These are phyloP conservation scores for Spheniscus mendiculus DNA, from an alignment of 2,113 vertebrate species.

Conservation along the genomic window DNA sequence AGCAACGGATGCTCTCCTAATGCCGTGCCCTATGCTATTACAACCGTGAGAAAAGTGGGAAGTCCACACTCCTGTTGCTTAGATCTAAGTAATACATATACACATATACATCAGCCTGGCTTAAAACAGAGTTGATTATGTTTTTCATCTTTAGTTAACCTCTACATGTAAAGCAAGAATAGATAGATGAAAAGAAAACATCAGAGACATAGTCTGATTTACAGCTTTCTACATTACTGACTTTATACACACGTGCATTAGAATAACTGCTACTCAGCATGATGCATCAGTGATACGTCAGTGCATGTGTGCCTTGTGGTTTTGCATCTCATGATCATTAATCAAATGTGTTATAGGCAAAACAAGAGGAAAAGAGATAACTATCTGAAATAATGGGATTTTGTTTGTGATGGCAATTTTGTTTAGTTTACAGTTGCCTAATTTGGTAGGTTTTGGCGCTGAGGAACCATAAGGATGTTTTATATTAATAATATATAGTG, in stretches of 20 bases:
- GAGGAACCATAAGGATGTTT: not conserved
- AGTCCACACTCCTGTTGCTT: accelerated
- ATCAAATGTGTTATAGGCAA: not conserved
- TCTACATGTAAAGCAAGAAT: not conserved
- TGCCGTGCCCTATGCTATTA: accelerated
- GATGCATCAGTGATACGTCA: not conserved
- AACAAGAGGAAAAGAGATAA: not conserved
- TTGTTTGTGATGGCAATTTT: not conserved
- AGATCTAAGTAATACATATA: not conserved
- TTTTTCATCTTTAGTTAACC: not conserved
- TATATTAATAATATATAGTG: not conserved
- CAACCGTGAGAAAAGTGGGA: not conserved
- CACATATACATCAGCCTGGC: not conserved
- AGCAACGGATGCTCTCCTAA: not conserved
- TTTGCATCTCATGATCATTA: not conserved
- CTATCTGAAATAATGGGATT: not conserved
- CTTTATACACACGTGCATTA: not conserved
- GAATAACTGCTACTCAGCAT: not conserved
- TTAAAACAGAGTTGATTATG: not conserved
- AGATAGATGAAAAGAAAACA: not conserved
- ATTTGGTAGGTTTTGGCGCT: not conserved
- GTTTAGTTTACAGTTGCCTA: not conserved
- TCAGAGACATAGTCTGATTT: not conserved
- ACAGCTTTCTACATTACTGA: not conserved
- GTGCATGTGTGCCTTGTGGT: not conserved